Evolutionary conservation across 2,113 vertebrate genomes (phyloP).

Genomic region (Mus pahari): DNA sequence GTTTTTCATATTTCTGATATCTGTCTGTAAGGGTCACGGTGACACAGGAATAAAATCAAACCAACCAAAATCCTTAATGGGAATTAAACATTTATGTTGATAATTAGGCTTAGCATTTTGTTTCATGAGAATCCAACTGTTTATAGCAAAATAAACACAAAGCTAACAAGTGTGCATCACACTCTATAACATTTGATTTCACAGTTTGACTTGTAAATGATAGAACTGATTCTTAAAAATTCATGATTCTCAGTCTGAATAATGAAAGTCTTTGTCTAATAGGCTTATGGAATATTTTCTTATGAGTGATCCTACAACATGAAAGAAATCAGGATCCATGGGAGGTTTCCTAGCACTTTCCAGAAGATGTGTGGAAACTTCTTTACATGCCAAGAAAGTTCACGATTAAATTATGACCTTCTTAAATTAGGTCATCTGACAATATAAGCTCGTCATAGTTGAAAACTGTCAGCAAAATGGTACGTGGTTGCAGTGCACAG

Average conservation of each 20-base stretch:
- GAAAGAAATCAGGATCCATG: background rate
- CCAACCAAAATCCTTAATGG: background rate
- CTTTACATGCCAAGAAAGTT: background rate
- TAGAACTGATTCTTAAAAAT: background rate
- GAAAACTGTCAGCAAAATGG: background rate
- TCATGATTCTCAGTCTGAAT: background rate
- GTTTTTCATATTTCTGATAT: background rate
- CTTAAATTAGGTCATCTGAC: background rate
- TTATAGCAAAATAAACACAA: background rate
- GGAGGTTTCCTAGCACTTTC: rapidly evolving
- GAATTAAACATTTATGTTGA: background rate
- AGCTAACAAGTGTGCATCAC: background rate
- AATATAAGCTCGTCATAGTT: background rate
- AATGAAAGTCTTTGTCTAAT: background rate
- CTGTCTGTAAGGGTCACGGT: rapidly evolving
- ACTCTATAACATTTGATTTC: background rate
- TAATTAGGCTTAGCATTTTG: background rate
- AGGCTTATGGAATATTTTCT: background rate
- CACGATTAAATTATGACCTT: background rate
- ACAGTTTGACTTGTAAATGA: background rate
- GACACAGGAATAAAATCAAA: background rate
- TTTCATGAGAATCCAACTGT: background rate
- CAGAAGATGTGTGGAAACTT: background rate
- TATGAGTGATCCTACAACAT: background rate
- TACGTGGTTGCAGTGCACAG: background rate